Conservation (phyloP, 2,888 invertebrate species). For the Melinaea marsaeus region DNA sequence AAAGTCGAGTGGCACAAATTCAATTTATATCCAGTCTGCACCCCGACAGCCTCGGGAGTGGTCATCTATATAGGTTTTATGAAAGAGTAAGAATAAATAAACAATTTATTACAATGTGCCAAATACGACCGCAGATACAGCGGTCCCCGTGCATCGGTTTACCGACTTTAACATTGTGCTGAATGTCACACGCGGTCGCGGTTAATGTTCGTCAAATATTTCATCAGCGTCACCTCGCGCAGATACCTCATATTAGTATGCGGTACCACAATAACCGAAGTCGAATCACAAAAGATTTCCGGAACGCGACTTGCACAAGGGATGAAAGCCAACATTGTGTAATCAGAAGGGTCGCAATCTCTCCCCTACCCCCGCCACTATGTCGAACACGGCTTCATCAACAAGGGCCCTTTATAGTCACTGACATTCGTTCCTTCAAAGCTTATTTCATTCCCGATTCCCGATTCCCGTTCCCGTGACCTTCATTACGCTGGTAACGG, state of each 20-base stretch:
- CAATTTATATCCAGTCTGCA: constrained; percentile 55
- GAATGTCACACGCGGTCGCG: constrained; percentile 46
- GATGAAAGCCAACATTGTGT: constrained; percentile 77
- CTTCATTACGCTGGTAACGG: constrained; percentile 29
- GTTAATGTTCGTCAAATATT: constrained; percentile 58
- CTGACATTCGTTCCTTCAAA: constrained; percentile 60
- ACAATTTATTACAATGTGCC: constrained; percentile 17
- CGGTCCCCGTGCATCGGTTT: constrained; percentile 27
- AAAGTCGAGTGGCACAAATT: constrained; percentile 61
- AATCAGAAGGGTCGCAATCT: constrained; percentile 78
- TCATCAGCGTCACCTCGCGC: constrained; percentile 53
- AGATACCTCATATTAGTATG: constrained; percentile 67
- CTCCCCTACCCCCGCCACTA: constrained; percentile 58
- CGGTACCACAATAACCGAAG: constrained; percentile 74
- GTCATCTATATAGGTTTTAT: background rate
- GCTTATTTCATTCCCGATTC: constrained; percentile 40
- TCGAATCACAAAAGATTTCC: constrained; percentile 78
- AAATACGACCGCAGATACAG: constrained; percentile 15
- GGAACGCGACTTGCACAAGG: constrained; percentile 75
- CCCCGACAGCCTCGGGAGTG: constrained; percentile 9
- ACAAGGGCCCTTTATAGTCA: constrained; percentile 70
- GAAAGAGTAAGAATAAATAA: constrained; percentile 14
- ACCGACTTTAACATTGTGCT: constrained; percentile 36
- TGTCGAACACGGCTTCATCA: constrained; percentile 75
- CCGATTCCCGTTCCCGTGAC: constrained; percentile 30